Base-by-base conservation (phyloP, 2,888 invertebrate genomes). In the Tolmerus cingulatus region DNA sequence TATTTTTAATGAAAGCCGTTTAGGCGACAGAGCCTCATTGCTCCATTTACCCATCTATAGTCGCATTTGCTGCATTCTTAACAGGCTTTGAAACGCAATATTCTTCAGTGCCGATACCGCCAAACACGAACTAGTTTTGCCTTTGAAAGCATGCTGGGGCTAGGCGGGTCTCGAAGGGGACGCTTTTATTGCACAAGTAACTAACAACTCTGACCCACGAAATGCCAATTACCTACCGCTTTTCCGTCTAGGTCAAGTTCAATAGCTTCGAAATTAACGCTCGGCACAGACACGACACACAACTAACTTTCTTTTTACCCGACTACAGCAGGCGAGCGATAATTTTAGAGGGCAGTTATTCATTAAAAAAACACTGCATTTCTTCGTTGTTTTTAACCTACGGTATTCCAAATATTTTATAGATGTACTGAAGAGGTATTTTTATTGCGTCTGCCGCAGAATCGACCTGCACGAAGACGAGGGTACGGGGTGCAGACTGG, bases 181-280 rank as follows among this genome's bases (percentile, higher is more conserved):
- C 74, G 34, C 27, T 74, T 74, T 79, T 51, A 79, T 51, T 79
- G 55, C 55, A 16, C 8, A 46, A 46, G 43, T 55, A 19, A 19
- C 19, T 79, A 23, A 79, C 79, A 51, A 2, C 30, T 76, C 55
- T 34, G 19, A 81, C 27, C 81, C 81, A 81, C 55, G 81, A 81
- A 46, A 81, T n/a, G 55, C 16, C 51, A 81, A 81, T 81, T 81
- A 81, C 16, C 81, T 81, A 55, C 27, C 19, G 2, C 51, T 79
- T 46, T 79, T 23, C 14, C 55, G 55, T 81, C 81, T 81, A 55
- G 81, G 81, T 81, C 81, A 81, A 81, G 81, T 81, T 81, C 81
- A 81, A 81, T 51, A n/a, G 76, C 76, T 40, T 66, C 23, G 27
- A 12, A 66, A 66, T 66, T 66, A 51, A 23, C 27, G 27, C 27